phyloP scores from a whole-genome alignment of 1,140 invertebrate genomes.

The Andricus grossulariae region DNA sequence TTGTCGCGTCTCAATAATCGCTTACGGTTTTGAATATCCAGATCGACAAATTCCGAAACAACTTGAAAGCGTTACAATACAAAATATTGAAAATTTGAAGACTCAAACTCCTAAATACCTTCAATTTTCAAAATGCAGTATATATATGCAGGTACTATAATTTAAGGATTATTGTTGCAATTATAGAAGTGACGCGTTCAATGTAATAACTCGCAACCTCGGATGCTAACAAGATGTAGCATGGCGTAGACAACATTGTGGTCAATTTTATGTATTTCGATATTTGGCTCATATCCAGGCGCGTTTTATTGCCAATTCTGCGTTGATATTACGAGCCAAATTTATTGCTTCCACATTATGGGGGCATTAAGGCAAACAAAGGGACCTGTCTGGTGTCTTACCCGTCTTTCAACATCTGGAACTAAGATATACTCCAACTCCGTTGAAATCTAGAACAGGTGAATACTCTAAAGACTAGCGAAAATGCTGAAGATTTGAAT shows the following conservation, averaged over 20 bases:
- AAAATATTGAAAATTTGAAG: too few relatives aligned
- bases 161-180: not conserved
- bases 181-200: conserved; percentile 13
- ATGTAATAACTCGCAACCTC: not conserved
- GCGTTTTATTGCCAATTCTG: conserved; percentile 54
- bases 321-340: conserved; percentile 56
- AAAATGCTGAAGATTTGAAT: not conserved
- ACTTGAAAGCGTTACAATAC: too few relatives aligned
- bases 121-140: too few relatives aligned
- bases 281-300: conserved; percentile 51
- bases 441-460: not conserved
- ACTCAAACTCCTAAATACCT: too few relatives aligned
- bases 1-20: too few relatives aligned
- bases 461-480: not conserved
- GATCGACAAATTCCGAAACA: too few relatives aligned
- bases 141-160: too few relatives aligned
- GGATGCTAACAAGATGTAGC: conserved; percentile 15
- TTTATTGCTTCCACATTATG: conserved; percentile 32
- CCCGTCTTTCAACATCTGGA: not conserved
- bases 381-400: conserved; percentile 14
- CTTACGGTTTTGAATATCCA: too few relatives aligned
- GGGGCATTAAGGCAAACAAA: conserved; percentile 19
- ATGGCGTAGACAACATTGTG: conserved; percentile 46
- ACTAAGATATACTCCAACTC: not conserved
- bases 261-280: conserved; percentile 44